A percentile compares a stretch with the other conserved stretches of the same genome.
Conservation (phyloP, 2,888 invertebrate genomes). For the Rapana venosa region DNA sequence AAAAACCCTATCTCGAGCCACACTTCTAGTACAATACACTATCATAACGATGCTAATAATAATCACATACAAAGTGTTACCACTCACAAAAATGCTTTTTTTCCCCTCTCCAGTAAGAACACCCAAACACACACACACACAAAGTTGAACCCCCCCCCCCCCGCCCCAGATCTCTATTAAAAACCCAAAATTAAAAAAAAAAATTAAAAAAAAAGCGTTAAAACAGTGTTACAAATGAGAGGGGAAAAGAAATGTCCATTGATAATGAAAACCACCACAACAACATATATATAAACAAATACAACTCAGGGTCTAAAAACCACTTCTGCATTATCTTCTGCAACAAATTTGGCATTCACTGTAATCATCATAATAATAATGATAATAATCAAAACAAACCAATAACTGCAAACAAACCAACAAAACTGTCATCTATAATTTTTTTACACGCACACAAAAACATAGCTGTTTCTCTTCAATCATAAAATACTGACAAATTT, state of each 20-base stretch:
- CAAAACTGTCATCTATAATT: too few relatives aligned
- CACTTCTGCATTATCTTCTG: neutral
- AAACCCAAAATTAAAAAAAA: neutral
- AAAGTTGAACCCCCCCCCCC: neutral
- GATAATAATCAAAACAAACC: too few relatives aligned
- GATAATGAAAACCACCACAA: neutral
- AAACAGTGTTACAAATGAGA: neutral
- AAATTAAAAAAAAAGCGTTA: neutral
- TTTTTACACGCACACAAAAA: too few relatives aligned
- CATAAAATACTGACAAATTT: too few relatives aligned
- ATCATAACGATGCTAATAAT: too few relatives aligned
- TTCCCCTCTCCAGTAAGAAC: too few relatives aligned
- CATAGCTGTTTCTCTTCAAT: too few relatives aligned
- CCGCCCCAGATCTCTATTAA: neutral
- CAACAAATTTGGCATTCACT: neutral
- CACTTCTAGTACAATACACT: neutral
- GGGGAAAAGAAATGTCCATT: neutral
- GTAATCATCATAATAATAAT: neutral
- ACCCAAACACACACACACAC: neutral
- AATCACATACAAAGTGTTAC: neutral
- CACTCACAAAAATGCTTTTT: neutral
- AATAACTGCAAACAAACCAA: too few relatives aligned
- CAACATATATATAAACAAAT: neutral
- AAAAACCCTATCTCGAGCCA: neutral
- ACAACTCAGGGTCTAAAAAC: constrained; percentile 23